phyloP scores from a whole-genome alignment of 2,797 vertebrate species.

The Apogon talboti region DNA sequence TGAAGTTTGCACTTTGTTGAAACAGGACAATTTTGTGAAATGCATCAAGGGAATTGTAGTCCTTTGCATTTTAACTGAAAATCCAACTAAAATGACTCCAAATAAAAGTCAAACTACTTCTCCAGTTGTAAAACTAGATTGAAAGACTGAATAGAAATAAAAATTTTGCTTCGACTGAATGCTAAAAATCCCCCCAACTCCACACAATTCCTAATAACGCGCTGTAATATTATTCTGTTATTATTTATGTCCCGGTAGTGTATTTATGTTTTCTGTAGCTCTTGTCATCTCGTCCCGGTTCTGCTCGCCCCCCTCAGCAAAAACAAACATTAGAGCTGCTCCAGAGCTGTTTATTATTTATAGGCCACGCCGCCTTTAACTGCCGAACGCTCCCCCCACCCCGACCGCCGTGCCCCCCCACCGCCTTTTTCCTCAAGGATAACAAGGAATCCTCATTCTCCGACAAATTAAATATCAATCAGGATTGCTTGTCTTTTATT shows the following conservation, averaged over 20 bases:
- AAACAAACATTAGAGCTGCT: slow-evolving; percentile 72
- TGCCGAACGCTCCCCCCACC: slow-evolving; percentile 5
- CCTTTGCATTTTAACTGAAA: too few relatives aligned
- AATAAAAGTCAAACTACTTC: too few relatives aligned
- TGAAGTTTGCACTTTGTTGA: too few relatives aligned
- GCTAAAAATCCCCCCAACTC: not conserved
- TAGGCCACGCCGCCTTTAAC: slow-evolving; percentile 64
- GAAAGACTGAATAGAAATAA: not conserved
- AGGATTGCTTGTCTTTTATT: slow-evolving; percentile 68
- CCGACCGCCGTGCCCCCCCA: slow-evolving; percentile 11
- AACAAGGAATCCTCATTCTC: slow-evolving; percentile 70
- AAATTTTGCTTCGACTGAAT: too few relatives aligned
- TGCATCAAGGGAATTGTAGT: too few relatives aligned
- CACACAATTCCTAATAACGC: slow-evolving; percentile 56
- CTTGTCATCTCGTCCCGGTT: slow-evolving; percentile 55
- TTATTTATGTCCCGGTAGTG: slow-evolving; percentile 66
- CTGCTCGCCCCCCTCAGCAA: slow-evolving; percentile 60
- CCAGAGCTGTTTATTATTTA: slow-evolving; percentile 80
- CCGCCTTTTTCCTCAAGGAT: slow-evolving; percentile 65
- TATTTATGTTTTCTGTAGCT: slow-evolving; percentile 63
- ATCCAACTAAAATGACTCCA: too few relatives aligned
- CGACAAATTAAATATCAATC: slow-evolving; percentile 77
- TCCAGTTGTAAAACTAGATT: too few relatives aligned
- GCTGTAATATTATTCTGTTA: slow-evolving; percentile 54
- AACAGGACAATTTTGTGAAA: too few relatives aligned